Percentiles rank a stretch among this genome's conserved stretches.
These are phyloP conservation scores for Hypotaenidia okinawae DNA, from an alignment of 2,797 vertebrate genomes.

Conservation along the genomic window DNA sequence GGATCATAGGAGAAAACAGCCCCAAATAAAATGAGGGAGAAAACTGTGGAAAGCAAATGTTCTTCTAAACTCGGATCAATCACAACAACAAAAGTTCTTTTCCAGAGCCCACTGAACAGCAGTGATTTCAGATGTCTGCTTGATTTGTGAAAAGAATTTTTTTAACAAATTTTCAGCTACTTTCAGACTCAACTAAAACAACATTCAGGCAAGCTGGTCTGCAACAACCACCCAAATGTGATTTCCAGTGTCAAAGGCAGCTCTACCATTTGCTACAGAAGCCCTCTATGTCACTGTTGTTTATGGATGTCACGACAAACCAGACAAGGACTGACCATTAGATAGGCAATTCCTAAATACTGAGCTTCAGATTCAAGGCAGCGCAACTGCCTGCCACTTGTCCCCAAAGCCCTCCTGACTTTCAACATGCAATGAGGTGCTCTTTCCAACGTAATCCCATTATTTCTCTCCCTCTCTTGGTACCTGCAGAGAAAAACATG, in stretches of 20 bases:
- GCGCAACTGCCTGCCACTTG: neutral
- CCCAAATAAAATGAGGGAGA: neutral
- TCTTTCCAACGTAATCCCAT: neutral
- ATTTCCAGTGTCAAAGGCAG: neutral
- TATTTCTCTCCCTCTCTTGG: neutral
- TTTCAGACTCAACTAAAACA: slow-evolving; percentile 11
- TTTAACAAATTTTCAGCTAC: neutral
- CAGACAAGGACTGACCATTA: neutral
- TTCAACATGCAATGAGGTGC: neutral
- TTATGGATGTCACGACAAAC: neutral
- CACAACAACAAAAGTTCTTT: slow-evolving; percentile 8
- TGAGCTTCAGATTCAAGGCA: neutral
- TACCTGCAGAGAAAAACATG: neutral
- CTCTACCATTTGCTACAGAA: neutral
- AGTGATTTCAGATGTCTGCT: neutral
- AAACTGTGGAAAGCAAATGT: neutral
- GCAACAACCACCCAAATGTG: neutral
- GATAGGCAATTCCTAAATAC: neutral
- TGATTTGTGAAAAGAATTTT: neutral
- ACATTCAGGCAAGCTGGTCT: neutral
- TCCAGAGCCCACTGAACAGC: neutral
- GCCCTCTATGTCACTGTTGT: neutral
- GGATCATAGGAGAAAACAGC: neutral
- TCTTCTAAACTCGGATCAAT: slow-evolving; percentile 22
- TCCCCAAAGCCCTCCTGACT: neutral